Conservation (phyloP, 2,797 vertebrate genomes). For the Sebastes miniatus region DNA sequence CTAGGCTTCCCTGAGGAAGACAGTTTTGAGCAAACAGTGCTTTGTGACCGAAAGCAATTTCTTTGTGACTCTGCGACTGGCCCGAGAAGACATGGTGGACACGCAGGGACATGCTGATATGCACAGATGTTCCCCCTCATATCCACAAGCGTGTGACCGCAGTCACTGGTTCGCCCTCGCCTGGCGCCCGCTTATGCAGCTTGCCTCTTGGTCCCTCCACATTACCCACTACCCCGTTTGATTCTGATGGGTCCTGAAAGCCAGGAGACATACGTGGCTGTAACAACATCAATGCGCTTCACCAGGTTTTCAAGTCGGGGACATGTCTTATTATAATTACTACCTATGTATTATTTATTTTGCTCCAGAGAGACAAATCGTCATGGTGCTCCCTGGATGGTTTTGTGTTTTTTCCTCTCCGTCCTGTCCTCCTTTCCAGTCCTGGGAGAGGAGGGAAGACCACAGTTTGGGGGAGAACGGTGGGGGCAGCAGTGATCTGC, state of each 20-base stretch:
- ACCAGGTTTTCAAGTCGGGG: constrained; percentile 80
- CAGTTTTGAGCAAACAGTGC: neutral
- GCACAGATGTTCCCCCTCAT: constrained; percentile 80
- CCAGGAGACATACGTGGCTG: constrained; percentile 75
- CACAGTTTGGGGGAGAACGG: constrained; percentile 48
- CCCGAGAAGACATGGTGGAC: constrained; percentile 58
- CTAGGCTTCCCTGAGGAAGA: neutral
- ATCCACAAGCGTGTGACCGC: constrained; percentile 70
- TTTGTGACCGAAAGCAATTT: constrained; percentile 38
- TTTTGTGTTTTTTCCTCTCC: constrained; percentile 30
- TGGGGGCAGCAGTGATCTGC: constrained; percentile 71
- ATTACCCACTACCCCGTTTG: constrained; percentile 67
- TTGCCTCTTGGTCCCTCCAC: constrained; percentile 63
- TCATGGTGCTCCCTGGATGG: constrained; percentile 42
- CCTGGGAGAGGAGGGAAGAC: constrained; percentile 35
- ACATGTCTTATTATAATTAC: constrained; percentile 79
- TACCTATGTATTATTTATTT: constrained; percentile 71
- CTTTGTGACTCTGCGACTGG: constrained; percentile 35
- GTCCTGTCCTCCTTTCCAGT: constrained; percentile 51
- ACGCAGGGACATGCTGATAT: constrained; percentile 56
- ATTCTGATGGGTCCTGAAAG: constrained; percentile 82
- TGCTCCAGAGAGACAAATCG: constrained; percentile 54
- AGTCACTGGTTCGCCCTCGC: constrained; percentile 63
- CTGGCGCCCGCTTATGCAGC: constrained; percentile 54
- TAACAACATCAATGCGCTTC: constrained; percentile 83